Percentiles rank a stretch among this genome's conserved stretches.
These are phyloP conservation scores for Euspilapteryx auroguttella DNA, from an alignment of 2,888 invertebrate genomes.

Conservation along the genomic window DNA sequence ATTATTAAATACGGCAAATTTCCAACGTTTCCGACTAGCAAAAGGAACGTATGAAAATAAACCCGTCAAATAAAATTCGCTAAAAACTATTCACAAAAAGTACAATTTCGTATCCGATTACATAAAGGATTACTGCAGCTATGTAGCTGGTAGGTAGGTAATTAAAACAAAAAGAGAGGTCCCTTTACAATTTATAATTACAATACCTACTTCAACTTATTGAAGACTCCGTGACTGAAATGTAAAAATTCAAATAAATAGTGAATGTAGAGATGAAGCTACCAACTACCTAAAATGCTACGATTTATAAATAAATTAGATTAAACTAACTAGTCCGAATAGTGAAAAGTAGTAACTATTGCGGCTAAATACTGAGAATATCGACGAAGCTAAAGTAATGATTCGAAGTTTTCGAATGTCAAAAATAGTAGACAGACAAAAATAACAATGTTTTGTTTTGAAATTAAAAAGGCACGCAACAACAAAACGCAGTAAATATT, in stretches of 20 bases:
- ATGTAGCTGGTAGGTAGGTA: background rate
- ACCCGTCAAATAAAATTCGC: constrained; percentile 17
- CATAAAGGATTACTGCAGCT: no score
- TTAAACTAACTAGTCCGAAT: constrained; percentile 50
- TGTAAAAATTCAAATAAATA: constrained; percentile 32
- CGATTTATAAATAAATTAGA: constrained; percentile 53
- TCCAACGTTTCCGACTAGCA: constrained; percentile 20
- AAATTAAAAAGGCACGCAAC: no score
- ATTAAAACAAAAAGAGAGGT: background rate
- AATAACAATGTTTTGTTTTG: no score
- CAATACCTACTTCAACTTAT: background rate
- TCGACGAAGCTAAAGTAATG: background rate
- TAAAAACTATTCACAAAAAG: background rate
- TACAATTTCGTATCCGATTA: background rate
- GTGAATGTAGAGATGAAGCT: constrained; percentile 33
- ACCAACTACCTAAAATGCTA: constrained; percentile 34
- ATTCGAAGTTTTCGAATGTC: background rate
- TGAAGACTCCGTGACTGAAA: constrained; percentile 31
- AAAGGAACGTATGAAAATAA: constrained; percentile 22
- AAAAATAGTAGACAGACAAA: no score
- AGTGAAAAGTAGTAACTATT: constrained; percentile 43
- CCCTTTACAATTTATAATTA: background rate
- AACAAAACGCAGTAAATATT: no score
- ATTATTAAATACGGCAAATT: constrained; percentile 2
- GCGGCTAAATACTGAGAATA: constrained; percentile 34